These are phyloP conservation scores for Siniperca knerii DNA, from an alignment of 2,113 vertebrate species.

Conservation along the genomic window DNA sequence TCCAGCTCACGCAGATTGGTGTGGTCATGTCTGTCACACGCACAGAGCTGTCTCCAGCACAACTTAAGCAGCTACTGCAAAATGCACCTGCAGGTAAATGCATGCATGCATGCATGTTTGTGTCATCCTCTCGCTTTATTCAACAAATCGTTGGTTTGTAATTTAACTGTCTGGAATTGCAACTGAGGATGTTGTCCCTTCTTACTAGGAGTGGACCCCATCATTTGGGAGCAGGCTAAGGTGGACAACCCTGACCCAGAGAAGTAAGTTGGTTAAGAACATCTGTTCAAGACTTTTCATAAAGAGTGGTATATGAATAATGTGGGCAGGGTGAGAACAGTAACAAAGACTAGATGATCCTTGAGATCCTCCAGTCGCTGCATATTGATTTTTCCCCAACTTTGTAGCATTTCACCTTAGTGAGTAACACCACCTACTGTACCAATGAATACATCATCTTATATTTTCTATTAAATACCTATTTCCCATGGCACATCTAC, in stretches of 20 bases:
- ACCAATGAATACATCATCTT: no score
- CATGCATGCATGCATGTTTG: neutral
- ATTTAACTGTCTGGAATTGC: neutral
- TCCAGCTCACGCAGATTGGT: constrained; percentile 90
- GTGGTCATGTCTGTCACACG: constrained; percentile 90
- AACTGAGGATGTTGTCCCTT: neutral
- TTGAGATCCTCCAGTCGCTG: neutral
- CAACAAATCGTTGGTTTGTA: no score
- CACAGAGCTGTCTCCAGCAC: constrained; percentile 92
- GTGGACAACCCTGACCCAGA: constrained; percentile 98
- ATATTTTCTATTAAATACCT: no score
- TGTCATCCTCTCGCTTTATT: neutral
- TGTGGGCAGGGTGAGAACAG: neutral
- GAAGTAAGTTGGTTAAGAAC: constrained; percentile 85
- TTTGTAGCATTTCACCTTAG: neutral
- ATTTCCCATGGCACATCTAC: no score
- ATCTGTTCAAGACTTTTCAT: neutral
- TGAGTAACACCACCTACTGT: neutral
- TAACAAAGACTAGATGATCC: neutral
- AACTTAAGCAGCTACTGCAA: constrained; percentile 95
- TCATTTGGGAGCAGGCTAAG: constrained; percentile 99
- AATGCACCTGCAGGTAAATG: constrained; percentile 91
- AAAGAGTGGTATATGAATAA: neutral
- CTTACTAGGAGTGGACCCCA: constrained; percentile 93
- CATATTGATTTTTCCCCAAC: neutral